A percentile compares a stretch with the other conserved stretches of the same genome.
phyloP scores from a whole-genome alignment of 2,797 vertebrate species.

The Dipus sagitta region DNA sequence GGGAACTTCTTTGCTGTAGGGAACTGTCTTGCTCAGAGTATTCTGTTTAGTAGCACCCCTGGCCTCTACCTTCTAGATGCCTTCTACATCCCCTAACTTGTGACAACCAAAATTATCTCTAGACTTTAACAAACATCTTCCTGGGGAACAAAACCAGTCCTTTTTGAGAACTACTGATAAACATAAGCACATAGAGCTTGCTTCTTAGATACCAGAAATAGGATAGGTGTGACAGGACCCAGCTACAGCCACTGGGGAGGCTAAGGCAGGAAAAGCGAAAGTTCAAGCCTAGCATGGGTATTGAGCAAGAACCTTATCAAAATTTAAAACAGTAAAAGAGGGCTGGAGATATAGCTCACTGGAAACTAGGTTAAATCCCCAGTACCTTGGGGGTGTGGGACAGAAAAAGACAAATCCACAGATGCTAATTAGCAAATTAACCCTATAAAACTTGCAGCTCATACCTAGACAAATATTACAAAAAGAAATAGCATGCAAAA shows the following conservation, averaged over 20 bases:
- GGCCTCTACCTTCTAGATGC: not conserved
- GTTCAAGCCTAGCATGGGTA: not conserved
- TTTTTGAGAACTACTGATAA: not conserved
- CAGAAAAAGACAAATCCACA: not conserved
- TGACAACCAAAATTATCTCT: conserved; percentile 19
- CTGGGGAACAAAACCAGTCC: not conserved
- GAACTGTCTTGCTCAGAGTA: not conserved
- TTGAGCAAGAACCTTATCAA: not conserved
- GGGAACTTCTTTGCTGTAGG: not conserved
- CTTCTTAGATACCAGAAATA: not conserved
- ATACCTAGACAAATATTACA: conserved; percentile 34
- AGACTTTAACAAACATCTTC: not conserved
- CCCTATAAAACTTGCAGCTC: not conserved
- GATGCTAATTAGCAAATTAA: conserved; percentile 3
- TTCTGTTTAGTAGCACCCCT: not conserved
- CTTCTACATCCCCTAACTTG: not conserved
- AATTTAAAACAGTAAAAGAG: not conserved
- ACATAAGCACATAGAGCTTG: not conserved
- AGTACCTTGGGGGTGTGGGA: not conserved
- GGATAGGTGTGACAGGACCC: not conserved
- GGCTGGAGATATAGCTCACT: not conserved
- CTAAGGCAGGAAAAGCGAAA: not conserved
- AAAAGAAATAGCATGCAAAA: conserved; percentile 6
- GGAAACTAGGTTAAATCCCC: not conserved
- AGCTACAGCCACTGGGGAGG: not conserved